Conservation (phyloP, 2,888 invertebrate genomes). For the Plusia festucae region DNA sequence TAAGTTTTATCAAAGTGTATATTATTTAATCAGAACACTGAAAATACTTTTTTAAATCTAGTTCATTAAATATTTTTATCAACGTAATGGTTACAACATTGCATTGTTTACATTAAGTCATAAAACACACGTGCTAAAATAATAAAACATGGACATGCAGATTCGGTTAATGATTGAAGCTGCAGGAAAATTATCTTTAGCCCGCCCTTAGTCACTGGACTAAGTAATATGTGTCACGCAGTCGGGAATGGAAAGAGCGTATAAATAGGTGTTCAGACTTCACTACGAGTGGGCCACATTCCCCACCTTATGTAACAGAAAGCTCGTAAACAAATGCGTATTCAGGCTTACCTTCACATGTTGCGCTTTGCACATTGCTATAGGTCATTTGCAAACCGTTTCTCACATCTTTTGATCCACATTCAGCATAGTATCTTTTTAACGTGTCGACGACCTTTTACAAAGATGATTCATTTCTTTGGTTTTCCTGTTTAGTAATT, state of each 20-base stretch:
- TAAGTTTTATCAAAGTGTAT: not conserved
- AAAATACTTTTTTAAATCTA: not conserved
- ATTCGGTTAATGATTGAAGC: constrained; percentile 56
- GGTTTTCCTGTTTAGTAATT: constrained; percentile 39
- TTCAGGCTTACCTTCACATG: constrained; percentile 61
- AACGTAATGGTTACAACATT: not conserved
- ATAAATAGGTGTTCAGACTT: constrained; percentile 80
- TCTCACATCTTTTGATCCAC: constrained; percentile 21
- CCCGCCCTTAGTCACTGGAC: constrained; percentile 78
- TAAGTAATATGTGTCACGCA: constrained; percentile 81
- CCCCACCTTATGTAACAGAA: constrained; percentile 76
- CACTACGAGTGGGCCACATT: constrained; percentile 76
- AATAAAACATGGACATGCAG: constrained; percentile 49
- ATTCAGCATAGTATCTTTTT: constrained; percentile 16
- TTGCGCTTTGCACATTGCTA: constrained; percentile 60
- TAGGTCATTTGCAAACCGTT: constrained; percentile 56
- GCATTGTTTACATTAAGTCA: constrained; percentile 41
- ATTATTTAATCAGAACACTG: not conserved
- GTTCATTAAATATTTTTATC: not conserved
- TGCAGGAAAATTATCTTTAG: constrained; percentile 75
- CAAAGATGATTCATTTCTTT: constrained; percentile 39
- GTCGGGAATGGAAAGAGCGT: constrained; percentile 81
- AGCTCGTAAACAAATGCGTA: constrained; percentile 81
- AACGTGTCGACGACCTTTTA: constrained; percentile 46
- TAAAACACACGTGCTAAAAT: constrained; percentile 37